Conservation (phyloP, 2,888 invertebrate species). For the Drosophila fulvimacula region DNA sequence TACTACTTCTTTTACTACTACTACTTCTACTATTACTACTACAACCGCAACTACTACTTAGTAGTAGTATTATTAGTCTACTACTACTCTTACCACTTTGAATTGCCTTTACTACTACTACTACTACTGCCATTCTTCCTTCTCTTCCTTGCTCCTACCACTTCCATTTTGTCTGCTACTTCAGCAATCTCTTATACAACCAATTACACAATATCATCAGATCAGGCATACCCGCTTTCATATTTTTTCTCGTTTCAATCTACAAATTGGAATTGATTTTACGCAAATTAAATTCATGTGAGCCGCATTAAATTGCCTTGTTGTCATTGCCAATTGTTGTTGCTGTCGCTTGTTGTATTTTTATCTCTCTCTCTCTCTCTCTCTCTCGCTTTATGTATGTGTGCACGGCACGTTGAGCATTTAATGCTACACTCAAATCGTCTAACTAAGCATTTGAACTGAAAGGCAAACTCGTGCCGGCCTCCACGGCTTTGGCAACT, state of each 20-base stretch:
- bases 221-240: not conserved
- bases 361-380: not conserved
- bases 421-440: slow-evolving; percentile 30
- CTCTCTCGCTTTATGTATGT: not conserved
- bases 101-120: not conserved
- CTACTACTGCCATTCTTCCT: not conserved
- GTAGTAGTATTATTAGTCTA: not conserved
- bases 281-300: slow-evolving; percentile 69
- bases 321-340: slow-evolving; percentile 40
- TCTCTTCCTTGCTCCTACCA: too few species aligned
- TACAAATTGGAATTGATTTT: slow-evolving; percentile 73
- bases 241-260: slow-evolving; percentile 8
- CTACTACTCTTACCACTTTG: not conserved
- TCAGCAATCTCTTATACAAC: not conserved
- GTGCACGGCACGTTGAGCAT: slow-evolving; percentile 28
- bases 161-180: not conserved
- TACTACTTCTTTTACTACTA: not conserved
- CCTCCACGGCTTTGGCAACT: slow-evolving; percentile 15
- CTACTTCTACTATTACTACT: not conserved
- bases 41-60: not conserved
- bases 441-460: slow-evolving; percentile 21
- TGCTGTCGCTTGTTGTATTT: slow-evolving; percentile 22
- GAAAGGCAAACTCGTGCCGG: not conserved
- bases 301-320: slow-evolving; percentile 54
- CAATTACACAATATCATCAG: slow-evolving; percentile 5